Conservation (phyloP, 2,888 invertebrate species). For the Adineta ricciae region DNA sequence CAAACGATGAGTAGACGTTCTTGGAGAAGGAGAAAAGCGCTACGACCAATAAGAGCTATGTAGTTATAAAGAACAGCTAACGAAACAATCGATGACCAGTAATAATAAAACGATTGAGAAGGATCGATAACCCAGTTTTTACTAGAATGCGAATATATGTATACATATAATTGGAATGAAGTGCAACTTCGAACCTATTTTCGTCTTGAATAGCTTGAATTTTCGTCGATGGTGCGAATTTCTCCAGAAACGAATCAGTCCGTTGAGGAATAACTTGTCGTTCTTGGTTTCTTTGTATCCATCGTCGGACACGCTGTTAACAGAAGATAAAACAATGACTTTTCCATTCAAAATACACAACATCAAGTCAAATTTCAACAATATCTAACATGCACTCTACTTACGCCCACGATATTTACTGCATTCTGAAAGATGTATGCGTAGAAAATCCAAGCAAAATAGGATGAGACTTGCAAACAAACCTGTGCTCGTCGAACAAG, state of each 20-base stretch:
- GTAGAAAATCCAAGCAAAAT: too few species aligned
- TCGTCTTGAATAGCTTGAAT: neutral
- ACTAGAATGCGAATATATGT: conserved; percentile 7
- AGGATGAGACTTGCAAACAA: neutral
- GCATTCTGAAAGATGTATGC: neutral
- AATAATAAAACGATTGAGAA: conserved; percentile 67
- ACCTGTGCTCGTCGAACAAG: neutral
- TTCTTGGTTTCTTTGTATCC: neutral
- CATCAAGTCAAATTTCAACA: neutral
- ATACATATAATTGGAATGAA: neutral
- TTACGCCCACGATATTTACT: neutral
- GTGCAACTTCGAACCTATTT: neutral
- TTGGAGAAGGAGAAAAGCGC: conserved; percentile 84
- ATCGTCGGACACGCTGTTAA: neutral
- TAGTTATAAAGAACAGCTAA: conserved; percentile 80
- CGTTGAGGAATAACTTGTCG: neutral
- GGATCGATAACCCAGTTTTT: conserved; percentile 61
- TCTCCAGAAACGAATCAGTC: neutral
- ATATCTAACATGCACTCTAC: neutral
- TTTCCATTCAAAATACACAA: neutral
- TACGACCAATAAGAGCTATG: conserved; percentile 75
- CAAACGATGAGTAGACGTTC: conserved; percentile 63
- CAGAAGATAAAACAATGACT: neutral
- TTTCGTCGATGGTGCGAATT: neutral
- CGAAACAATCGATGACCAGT: conserved; percentile 80